Evolutionary conservation across 2,888 invertebrate species (phyloP).

Genomic region (Drosophila sordidula): DNA sequence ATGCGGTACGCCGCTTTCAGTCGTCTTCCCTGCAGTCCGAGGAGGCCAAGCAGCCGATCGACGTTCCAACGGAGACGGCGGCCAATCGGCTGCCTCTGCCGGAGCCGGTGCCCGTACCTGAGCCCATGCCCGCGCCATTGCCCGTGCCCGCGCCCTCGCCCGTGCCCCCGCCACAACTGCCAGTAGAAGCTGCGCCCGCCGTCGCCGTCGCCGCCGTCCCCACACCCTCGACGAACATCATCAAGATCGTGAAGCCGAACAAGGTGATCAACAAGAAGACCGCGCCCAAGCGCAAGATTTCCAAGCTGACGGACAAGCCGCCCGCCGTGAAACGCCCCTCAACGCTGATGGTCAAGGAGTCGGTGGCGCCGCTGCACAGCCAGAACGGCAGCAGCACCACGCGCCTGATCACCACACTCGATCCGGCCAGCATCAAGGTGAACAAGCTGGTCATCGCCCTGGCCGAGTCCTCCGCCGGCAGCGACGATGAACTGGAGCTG

Average conservation of each 20-base stretch:
- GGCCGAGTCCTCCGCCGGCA: constrained; percentile 73
- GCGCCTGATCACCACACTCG: constrained; percentile 77
- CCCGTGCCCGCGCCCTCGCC: not conserved
- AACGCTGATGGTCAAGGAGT: constrained; percentile 56
- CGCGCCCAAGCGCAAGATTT: constrained; percentile 64
- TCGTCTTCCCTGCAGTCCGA: constrained; percentile 16
- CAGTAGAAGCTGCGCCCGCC: not conserved
- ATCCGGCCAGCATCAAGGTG: constrained; percentile 74
- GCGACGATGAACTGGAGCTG: constrained; percentile 73
- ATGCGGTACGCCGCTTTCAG: constrained; percentile 82
- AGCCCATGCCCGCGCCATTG: not conserved
- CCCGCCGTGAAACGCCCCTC: constrained; percentile 50
- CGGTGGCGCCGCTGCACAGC: constrained; percentile 35
- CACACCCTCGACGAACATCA: constrained; percentile 27
- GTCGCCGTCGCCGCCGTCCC: constrained; percentile 8
- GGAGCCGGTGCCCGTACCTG: not conserved
- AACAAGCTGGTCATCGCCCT: constrained; percentile 79
- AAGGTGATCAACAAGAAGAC: constrained; percentile 81
- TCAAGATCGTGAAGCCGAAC: constrained; percentile 83
- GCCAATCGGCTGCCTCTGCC: not conserved
- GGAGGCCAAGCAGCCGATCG: not conserved
- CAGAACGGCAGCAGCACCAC: constrained; percentile 35
- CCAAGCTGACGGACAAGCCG: constrained; percentile 2
- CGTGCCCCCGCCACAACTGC: not conserved
- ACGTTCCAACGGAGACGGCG: not conserved